Base-by-base conservation (phyloP, 2,888 invertebrate genomes). In the Cerceris rybyensis region DNA sequence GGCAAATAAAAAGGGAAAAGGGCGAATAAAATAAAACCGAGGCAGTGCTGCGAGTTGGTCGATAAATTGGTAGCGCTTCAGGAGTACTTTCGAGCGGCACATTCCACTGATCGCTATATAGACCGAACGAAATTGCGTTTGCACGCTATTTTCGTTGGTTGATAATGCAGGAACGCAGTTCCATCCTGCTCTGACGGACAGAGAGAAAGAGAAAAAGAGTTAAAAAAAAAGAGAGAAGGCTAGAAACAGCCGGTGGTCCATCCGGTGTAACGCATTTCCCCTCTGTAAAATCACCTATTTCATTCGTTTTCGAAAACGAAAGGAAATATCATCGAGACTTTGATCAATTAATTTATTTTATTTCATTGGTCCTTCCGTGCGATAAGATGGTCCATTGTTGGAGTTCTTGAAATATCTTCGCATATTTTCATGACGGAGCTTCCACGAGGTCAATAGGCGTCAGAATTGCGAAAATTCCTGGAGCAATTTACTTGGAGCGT, bases 61-160 rank as follows among this genome's bases (percentile, higher is more conserved):
- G 78, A 78, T 80, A 78, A 80, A 80, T 80, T 80, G 64, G 58
- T 69, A 41, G 65, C 78, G 72, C 65, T 78, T 78, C 68, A 69
- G 60, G 65, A 65, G 78, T 72, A 71, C 75, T 71, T 74, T 66
- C 57, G 57, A 71, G 58, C 55, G 64, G 28, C 52, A 57, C 65
- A 64, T 59, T 75, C 58, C 59, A 14, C 39, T 61, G 59, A 65
- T 81, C 69, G 73, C 68, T 71, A 64, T 58, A 58, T 63, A 50
- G 73, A 70, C 69, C 73, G 79, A 61, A 57, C 70, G 68, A 75
- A 75, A 79, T 82, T 75, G 58, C 70, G 69, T 75, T 75, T 80
- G 71, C 63, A 14, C 67, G 70, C 63, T 78, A 78, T 82, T 70
- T 83, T 81, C 78, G 81, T 61, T 65, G 69, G 59, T 55, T 68